A percentile compares a stretch with the other conserved stretches of the same genome.
Conservation (phyloP, 2,113 vertebrate genomes). For the Pipra filicauda region DNA sequence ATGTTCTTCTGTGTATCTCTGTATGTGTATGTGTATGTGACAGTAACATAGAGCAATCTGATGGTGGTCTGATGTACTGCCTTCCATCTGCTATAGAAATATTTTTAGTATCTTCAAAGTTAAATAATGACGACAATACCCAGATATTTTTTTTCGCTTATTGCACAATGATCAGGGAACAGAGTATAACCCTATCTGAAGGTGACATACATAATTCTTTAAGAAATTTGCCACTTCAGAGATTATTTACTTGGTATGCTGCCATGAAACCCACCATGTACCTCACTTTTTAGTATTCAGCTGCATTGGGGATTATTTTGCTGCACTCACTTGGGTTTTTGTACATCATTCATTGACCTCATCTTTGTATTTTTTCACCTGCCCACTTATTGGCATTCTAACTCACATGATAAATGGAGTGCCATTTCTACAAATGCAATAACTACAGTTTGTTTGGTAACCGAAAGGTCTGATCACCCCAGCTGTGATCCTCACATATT, state of each 20-base stretch:
- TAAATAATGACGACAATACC: background rate
- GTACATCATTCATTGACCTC: slow-evolving; percentile 18
- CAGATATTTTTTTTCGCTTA: background rate
- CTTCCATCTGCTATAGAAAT: background rate
- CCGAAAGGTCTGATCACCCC: slow-evolving; percentile 27
- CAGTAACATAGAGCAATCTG: background rate
- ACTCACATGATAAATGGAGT: slow-evolving; percentile 69
- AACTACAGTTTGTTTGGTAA: slow-evolving; percentile 5
- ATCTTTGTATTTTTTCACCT: slow-evolving; percentile 39
- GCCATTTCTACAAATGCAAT: slow-evolving; percentile 61
- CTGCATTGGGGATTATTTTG: background rate
- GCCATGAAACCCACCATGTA: background rate
- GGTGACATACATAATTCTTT: background rate
- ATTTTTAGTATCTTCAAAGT: background rate
- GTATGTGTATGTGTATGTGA: background rate
- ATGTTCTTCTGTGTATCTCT: background rate
- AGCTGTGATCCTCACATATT: background rate
- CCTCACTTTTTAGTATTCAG: background rate
- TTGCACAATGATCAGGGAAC: background rate
- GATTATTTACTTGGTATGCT: background rate
- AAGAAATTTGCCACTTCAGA: background rate
- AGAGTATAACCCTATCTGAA: background rate
- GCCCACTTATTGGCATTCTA: slow-evolving; percentile 39
- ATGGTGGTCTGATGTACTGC: background rate
- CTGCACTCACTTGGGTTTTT: background rate